A percentile compares a stretch with the other conserved stretches of the same genome.
phyloP scores from a whole-genome alignment of 2,113 vertebrate species.

The Cariama cristata region DNA sequence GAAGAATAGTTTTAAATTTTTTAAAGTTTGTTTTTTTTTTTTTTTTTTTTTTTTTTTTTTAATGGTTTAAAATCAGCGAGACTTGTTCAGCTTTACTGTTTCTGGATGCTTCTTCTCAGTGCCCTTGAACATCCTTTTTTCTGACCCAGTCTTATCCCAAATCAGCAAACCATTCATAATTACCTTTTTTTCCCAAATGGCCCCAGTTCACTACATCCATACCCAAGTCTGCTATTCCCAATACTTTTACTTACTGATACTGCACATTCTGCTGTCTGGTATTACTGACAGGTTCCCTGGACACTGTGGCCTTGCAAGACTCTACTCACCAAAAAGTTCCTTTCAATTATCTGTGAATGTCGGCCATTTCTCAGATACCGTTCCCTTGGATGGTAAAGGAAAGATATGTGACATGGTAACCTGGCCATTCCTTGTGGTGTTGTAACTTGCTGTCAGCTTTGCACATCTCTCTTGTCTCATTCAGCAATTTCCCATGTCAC shows the following conservation, averaged over 20 bases:
- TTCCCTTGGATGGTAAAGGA: neutral
- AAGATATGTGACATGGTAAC: neutral
- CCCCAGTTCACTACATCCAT: neutral
- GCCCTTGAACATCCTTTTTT: neutral
- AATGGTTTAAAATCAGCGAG: neutral
- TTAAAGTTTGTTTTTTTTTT: neutral
- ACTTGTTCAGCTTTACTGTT: neutral
- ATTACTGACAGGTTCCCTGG: neutral
- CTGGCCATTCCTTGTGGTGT: rapidly evolving
- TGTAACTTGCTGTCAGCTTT: neutral
- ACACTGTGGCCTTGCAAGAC: neutral
- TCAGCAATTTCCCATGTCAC: neutral
- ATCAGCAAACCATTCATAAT: neutral
- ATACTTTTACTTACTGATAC: neutral
- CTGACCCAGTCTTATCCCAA: neutral
- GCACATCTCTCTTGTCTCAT: neutral
- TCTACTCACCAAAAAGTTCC: neutral
- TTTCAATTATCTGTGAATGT: neutral
- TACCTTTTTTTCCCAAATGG: neutral
- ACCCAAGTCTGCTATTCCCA: neutral
- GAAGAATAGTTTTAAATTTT: neutral
- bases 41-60: neutral
- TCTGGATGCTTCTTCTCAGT: neutral
- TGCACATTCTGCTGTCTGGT: neutral
- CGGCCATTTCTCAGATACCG: neutral